Evolutionary conservation across 2,797 vertebrate genomes (phyloP).

Genomic region (Molossus molossus): DNA sequence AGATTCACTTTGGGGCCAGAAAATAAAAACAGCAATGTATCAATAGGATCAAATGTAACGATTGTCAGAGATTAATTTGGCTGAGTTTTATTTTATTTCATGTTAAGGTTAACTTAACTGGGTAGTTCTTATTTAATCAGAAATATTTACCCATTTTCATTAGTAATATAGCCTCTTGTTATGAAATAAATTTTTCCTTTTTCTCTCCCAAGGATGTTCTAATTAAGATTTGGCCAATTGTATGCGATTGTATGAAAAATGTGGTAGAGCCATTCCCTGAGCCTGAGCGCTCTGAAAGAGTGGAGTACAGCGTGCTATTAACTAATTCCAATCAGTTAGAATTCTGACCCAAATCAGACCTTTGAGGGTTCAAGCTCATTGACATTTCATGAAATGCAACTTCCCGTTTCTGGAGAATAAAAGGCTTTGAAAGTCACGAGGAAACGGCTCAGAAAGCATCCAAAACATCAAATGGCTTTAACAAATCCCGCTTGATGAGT

Average conservation of each 20-base stretch:
- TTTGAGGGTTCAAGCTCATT: slow-evolving; percentile 71
- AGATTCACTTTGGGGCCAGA: slow-evolving; percentile 38
- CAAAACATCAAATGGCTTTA: slow-evolving; percentile 78
- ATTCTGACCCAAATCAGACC: slow-evolving; percentile 75
- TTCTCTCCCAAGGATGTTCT: background rate
- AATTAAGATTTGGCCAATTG: slow-evolving; percentile 58
- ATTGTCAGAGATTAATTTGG: background rate
- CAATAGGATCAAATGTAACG: slow-evolving; percentile 10
- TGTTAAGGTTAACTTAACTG: slow-evolving; percentile 63
- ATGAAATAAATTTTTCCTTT: background rate
- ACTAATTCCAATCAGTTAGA: slow-evolving; percentile 65
- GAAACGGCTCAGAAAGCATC: slow-evolving; percentile 71
- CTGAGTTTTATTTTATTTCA: background rate
- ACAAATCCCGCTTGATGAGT: slow-evolving; percentile 80
- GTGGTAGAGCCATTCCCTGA: background rate
- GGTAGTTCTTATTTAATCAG: slow-evolving; percentile 29
- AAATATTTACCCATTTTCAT: slow-evolving; percentile 41
- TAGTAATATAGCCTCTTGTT: background rate
- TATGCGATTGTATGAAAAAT: slow-evolving; percentile 52
- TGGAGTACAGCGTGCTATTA: background rate
- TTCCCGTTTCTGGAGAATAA: slow-evolving; percentile 80
- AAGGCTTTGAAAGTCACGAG: slow-evolving; percentile 71
- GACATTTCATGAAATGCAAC: slow-evolving; percentile 79
- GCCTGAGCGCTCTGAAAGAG: background rate
- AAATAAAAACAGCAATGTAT: slow-evolving; percentile 62